Conservation (phyloP, 35 echinoderm and acorn worm genomes). For the Strongylocentrotus purpuratus region DNA sequence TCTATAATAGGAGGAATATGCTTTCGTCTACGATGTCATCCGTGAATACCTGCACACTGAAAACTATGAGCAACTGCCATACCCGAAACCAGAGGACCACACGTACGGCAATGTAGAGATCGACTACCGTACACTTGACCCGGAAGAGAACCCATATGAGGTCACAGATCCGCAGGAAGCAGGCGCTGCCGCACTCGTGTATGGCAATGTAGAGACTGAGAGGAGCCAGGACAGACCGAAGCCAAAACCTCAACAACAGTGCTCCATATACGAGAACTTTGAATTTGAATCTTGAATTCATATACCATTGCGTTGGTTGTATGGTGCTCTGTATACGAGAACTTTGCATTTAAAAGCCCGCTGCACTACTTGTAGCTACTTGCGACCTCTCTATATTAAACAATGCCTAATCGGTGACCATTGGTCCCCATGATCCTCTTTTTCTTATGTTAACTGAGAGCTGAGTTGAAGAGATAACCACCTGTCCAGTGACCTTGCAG, state of each 20-base stretch:
- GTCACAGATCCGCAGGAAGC: not conserved
- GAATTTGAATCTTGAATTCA: too few relatives aligned
- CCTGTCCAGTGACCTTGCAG: too few relatives aligned
- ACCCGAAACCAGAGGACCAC: not conserved
- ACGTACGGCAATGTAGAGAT: not conserved
- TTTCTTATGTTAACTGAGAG: too few relatives aligned
- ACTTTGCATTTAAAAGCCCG: too few relatives aligned
- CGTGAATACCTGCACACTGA: not conserved
- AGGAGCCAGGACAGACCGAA: not conserved
- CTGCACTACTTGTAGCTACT: too few relatives aligned
- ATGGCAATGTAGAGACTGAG: not conserved
- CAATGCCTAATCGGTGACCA: too few relatives aligned
- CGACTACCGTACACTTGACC: not conserved
- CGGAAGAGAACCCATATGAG: not conserved
- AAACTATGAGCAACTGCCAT: not conserved
- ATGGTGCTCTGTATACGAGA: too few relatives aligned
- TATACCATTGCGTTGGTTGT: too few relatives aligned
- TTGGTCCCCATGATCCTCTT: too few relatives aligned
- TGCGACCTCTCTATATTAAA: too few relatives aligned
- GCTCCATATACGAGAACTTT: not conserved
- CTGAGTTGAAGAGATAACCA: too few relatives aligned
- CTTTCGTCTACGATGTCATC: constrained; percentile 27
- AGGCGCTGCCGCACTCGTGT: not conserved
- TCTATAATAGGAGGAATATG: not conserved
- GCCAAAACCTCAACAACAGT: not conserved